A percentile compares a stretch with the other conserved stretches of the same genome.
Evolutionary conservation across 2,888 invertebrate genomes (phyloP).

Genomic region (Petrolisthes cinctipes): DNA sequence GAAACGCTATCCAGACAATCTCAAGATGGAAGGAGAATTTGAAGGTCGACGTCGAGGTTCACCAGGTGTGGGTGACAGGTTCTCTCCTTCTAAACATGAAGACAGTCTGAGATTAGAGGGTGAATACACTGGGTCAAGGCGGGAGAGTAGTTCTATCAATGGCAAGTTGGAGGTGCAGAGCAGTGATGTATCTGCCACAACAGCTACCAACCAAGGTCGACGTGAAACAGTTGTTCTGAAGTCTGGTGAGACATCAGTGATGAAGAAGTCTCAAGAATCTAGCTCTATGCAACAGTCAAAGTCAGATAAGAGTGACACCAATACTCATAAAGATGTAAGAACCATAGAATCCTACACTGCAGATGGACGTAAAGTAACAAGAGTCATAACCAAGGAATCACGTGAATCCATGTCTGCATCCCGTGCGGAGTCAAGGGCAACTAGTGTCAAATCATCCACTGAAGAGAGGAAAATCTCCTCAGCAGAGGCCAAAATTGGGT

Average conservation of each 20-base stretch:
- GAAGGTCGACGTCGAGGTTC: constrained; percentile 50
- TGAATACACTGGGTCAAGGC: constrained; percentile 49
- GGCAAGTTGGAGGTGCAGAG: constrained; percentile 34
- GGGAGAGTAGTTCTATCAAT: constrained; percentile 27
- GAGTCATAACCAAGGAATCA: constrained; percentile 54
- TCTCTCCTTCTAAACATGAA: constrained; percentile 66
- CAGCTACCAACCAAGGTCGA: constrained; percentile 18
- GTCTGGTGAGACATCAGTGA: constrained; percentile 33
- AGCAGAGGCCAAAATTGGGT: constrained; percentile 58
- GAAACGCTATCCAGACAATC: constrained; percentile 61
- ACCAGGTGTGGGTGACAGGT: constrained; percentile 68
- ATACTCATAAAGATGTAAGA: constrained; percentile 43
- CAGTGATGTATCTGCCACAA: constrained; percentile 6
- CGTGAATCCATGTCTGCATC: constrained; percentile 59
- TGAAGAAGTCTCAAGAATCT: constrained; percentile 39
- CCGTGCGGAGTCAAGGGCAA: constrained; percentile 52
- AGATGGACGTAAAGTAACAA: constrained; percentile 60
- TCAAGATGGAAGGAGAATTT: constrained; percentile 60
- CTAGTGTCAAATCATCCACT: constrained; percentile 50
- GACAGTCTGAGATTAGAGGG: constrained; percentile 73
- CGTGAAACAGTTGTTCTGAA: constrained; percentile 35
- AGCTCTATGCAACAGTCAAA: constrained; percentile 38
- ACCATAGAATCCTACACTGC: constrained; percentile 56
- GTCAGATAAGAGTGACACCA: constrained; percentile 33
- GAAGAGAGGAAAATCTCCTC: constrained; percentile 63